A percentile compares a stretch with the other conserved stretches of the same genome.
Evolutionary conservation across 2,797 vertebrate genomes (phyloP).

Genomic region (Lepus oiostolus): DNA sequence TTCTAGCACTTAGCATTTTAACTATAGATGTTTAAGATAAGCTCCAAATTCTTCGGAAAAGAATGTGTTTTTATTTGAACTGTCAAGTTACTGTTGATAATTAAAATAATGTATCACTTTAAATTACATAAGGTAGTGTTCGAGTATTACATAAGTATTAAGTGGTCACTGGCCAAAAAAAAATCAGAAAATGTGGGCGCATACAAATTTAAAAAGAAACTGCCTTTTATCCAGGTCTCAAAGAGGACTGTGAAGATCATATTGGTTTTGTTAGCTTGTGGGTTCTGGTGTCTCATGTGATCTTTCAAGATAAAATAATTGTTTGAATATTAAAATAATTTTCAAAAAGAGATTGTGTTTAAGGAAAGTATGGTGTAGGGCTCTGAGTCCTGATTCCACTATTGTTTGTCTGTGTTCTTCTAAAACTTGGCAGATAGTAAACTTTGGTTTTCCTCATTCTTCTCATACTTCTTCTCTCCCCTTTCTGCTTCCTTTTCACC

Average conservation of each 20-base stretch:
- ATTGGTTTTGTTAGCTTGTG: conserved; percentile 40
- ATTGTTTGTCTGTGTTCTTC: not conserved
- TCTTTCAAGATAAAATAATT: not conserved
- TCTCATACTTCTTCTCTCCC: not conserved
- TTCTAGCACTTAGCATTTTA: conserved; percentile 8
- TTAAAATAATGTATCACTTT: conserved; percentile 31
- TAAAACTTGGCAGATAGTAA: conserved; percentile 38
- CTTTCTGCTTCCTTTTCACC: not conserved
- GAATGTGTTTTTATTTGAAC: conserved; percentile 45
- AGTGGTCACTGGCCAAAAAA: not conserved
- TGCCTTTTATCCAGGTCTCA: not conserved
- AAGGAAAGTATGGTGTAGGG: conserved; percentile 2
- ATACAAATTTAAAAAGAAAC: conserved; percentile 41
- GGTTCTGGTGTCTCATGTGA: not conserved
- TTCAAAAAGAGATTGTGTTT: not conserved
- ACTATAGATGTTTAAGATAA: conserved; percentile 23
- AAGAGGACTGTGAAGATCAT: not conserved
- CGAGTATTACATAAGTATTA: conserved; percentile 37
- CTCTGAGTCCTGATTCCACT: not conserved
- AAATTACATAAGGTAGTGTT: conserved; percentile 16
- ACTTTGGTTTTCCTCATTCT: conserved; percentile 39
- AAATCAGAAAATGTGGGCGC: conserved; percentile 23
- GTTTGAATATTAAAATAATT: not conserved
- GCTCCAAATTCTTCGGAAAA: conserved; percentile 37
- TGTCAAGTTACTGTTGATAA: conserved; percentile 48